These are phyloP conservation scores for Tachysurus vachellii DNA, from an alignment of 2,113 vertebrate species.

Conservation along the genomic window DNA sequence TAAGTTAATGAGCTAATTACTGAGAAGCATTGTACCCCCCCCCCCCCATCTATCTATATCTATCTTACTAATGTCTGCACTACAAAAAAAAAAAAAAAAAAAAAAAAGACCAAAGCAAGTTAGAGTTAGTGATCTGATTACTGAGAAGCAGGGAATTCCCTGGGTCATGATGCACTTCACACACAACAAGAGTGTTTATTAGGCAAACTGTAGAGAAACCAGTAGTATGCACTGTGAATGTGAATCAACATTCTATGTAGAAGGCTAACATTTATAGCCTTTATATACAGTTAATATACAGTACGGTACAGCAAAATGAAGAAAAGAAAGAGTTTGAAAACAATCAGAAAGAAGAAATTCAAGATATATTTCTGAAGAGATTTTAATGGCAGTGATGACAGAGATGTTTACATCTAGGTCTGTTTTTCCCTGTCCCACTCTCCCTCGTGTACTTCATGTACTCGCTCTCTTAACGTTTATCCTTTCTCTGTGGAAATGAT, in stretches of 20 bases:
- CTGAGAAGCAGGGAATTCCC: background rate
- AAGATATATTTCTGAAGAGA: background rate
- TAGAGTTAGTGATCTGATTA: background rate
- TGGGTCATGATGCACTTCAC: background rate
- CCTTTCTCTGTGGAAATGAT: background rate
- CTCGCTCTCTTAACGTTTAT: background rate
- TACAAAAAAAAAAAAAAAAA: background rate
- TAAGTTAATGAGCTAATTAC: background rate
- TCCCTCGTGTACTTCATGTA: background rate
- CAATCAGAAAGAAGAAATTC: background rate
- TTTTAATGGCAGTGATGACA: background rate
- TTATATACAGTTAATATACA: too few species aligned
- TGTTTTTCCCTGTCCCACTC: background rate
- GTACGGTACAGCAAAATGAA: background rate
- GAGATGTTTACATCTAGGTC: conserved; percentile 1
- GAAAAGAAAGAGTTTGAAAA: background rate
- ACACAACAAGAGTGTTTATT: background rate
- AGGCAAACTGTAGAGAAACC: background rate
- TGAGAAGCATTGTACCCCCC: too few species aligned
- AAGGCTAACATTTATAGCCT: background rate
- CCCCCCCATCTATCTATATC: too few species aligned
- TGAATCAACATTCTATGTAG: background rate
- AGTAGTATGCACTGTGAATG: background rate
- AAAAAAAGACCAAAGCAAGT: background rate
- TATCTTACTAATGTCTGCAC: background rate